Conservation (phyloP, 2,888 invertebrate genomes). For the Anthrax anthrax region DNA sequence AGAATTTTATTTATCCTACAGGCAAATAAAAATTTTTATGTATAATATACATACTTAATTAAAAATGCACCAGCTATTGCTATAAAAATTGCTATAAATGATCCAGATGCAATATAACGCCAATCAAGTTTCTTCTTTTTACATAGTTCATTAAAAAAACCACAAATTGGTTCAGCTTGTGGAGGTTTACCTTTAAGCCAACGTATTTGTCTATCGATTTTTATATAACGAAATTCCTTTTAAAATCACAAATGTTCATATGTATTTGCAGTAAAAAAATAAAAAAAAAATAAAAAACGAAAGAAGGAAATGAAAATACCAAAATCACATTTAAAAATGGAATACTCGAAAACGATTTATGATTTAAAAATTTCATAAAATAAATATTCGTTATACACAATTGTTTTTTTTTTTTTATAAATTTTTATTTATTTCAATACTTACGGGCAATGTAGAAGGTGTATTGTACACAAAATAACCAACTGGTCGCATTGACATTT, state of each 20-base stretch:
- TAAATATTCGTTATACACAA: too few relatives aligned
- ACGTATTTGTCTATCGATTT: slow-evolving; percentile 47
- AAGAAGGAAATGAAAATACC: too few relatives aligned
- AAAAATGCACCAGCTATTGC: slow-evolving; percentile 51
- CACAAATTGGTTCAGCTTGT: slow-evolving; percentile 65
- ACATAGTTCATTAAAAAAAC: slow-evolving; percentile 65
- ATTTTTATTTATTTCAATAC: slow-evolving; percentile 19
- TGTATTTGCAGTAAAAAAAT: slow-evolving; percentile 1
- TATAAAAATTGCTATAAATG: slow-evolving; percentile 47
- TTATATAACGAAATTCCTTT: slow-evolving; percentile 49
- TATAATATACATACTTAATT: slow-evolving; percentile 38
- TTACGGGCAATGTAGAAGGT: slow-evolving; percentile 44
- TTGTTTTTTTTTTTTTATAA: too few relatives aligned
- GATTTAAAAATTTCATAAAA: too few relatives aligned
- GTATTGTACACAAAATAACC: slow-evolving; percentile 57
- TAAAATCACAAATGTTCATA: too few relatives aligned
- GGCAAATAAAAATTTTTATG: not conserved
- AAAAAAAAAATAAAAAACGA: not conserved
- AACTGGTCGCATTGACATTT: slow-evolving; percentile 62
- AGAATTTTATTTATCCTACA: too few relatives aligned
- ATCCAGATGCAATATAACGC: slow-evolving; percentile 47
- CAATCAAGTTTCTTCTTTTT: slow-evolving; percentile 48
- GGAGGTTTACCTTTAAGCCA: slow-evolving; percentile 70
- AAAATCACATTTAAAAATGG: too few relatives aligned
- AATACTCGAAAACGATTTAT: too few relatives aligned